phyloP scores from a whole-genome alignment of 2,113 vertebrate genomes.

The Chroicocephalus ridibundus region DNA sequence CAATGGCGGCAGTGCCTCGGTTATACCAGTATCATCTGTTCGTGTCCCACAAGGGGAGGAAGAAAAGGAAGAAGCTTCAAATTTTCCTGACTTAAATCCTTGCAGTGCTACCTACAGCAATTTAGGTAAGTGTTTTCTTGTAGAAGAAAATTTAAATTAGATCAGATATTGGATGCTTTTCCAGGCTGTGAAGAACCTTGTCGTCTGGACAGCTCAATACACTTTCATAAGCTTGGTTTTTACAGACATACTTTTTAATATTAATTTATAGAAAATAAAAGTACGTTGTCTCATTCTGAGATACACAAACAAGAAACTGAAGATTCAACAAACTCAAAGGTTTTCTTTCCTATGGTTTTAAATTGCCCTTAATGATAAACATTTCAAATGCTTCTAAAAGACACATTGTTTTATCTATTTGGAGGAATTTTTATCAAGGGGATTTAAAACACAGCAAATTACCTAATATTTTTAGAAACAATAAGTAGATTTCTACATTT shows the following conservation, averaged over 20 bases:
- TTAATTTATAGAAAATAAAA: not conserved
- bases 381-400: not conserved
- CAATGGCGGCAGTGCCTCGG: constrained; percentile 10
- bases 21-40: constrained; percentile 59
- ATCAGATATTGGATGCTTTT: not conserved
- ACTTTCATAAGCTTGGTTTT: not conserved
- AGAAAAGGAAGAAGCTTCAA: constrained; percentile 76
- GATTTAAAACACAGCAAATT: not conserved
- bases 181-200: not conserved
- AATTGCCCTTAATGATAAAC: not conserved
- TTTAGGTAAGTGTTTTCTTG: constrained; percentile 78
- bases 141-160: not conserved
- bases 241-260: not conserved
- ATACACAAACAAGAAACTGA: not conserved
- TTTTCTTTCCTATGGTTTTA: not conserved
- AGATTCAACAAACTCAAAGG: not conserved
- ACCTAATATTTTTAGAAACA: not conserved
- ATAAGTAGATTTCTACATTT: not conserved
- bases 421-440: not conserved
- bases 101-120: constrained; percentile 96
- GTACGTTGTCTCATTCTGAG: not conserved
- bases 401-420: not conserved
- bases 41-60: constrained; percentile 69
- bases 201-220: not conserved
- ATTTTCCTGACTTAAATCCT: constrained; percentile 78